These are phyloP conservation scores for Salmo trutta DNA, from an alignment of 2,797 vertebrate genomes.

Conservation along the genomic window DNA sequence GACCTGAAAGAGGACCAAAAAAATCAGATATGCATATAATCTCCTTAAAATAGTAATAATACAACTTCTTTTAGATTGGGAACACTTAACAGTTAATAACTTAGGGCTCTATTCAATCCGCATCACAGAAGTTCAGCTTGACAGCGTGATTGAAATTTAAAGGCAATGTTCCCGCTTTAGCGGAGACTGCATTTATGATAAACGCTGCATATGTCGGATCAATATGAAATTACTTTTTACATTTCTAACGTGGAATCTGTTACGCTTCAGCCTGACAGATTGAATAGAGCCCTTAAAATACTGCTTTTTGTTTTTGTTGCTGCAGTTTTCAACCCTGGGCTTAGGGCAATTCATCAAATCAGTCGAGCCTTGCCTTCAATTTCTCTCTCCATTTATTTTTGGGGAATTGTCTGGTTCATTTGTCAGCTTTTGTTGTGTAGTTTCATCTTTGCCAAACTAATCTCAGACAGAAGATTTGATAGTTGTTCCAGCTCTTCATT, in stretches of 20 bases:
- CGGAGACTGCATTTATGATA: too few relatives aligned
- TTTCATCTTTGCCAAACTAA: background rate
- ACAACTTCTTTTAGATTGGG: background rate
- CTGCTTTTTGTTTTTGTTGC: background rate
- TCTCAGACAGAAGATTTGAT: background rate
- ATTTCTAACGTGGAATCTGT: too few relatives aligned
- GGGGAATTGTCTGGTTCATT: background rate
- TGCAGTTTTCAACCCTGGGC: background rate
- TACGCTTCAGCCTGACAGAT: too few relatives aligned
- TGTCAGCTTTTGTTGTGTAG: background rate
- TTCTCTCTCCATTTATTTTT: background rate
- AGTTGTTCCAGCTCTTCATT: background rate
- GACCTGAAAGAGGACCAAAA: constrained; percentile 59
- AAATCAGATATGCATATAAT: background rate
- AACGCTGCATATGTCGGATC: too few relatives aligned
- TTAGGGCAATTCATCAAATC: background rate
- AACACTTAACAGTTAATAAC: background rate
- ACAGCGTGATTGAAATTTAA: too few relatives aligned
- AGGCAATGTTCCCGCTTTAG: too few relatives aligned
- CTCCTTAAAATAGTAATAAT: background rate
- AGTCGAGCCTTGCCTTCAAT: background rate
- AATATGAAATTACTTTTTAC: too few relatives aligned
- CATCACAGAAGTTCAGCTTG: too few relatives aligned
- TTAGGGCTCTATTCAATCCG: background rate
- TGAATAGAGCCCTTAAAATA: too few relatives aligned